Evolutionary conservation across 2,888 invertebrate species (phyloP), one percentile per base, ranked within the genome.

Genomic region (Aphodius sticticus): DNA sequence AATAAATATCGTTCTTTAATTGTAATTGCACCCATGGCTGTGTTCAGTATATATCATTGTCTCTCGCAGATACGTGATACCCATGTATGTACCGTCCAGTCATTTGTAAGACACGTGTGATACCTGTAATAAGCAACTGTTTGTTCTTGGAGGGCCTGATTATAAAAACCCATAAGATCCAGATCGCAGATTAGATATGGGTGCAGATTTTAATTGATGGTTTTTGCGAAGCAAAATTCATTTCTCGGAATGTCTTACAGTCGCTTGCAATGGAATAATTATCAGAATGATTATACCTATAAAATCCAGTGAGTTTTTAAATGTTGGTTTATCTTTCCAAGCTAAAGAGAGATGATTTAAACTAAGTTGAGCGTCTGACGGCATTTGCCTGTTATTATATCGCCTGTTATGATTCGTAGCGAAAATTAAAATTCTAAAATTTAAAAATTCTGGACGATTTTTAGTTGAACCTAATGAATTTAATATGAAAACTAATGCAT

Each of bases 1-100:
- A 53, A 53, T 53, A 53, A 53, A 53, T 53, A 53, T 53, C 53
- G 53, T 53, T 53, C 53, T 53, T 53, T 53, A 53, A 53, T 53
- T 53, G 53, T 53, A 53, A 53, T 53, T 53, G 53, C 12, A 53
- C 9, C 53, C 9, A 53, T 53, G 9, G 7, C 53, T 53, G 53
- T 53, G 53, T 53, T 53, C 1, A 53, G 53, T 53, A 53, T 53
- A 53, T 53, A 53, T 53, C 53, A 53, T 53, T 53, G 53, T 53
- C 53, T 53, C 53, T 53, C 3, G 7, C 2, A 12, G 53, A 53
- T 53, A 53, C 53, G 53, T 53, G 53, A 53, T 53, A 53, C 53
- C 53, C 53, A 53, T 53, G 53, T 53, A 53, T 53, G 53, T 53
- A 5, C 53, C 53, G 53, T 53, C 53, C 53, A 12, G 53, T 53